Base-by-base conservation (phyloP, 1,140 invertebrate species). In the Halictus rubicundus region DNA sequence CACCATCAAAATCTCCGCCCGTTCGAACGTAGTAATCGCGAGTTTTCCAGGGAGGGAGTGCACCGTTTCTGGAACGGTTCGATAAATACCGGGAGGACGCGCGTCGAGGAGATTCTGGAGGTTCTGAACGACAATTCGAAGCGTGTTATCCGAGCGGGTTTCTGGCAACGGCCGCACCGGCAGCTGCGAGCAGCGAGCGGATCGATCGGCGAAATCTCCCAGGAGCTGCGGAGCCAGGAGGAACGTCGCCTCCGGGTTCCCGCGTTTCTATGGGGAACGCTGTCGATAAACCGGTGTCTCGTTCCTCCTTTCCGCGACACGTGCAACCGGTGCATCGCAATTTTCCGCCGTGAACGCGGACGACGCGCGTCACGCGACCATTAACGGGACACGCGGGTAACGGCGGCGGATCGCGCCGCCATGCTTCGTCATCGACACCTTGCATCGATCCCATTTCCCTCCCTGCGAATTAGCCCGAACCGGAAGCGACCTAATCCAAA, bases 121-220 rank as follows among this genome's bases (percentile, higher is more conserved):
- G 16, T 19, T 52, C 14, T 2, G 21, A 57, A n/a, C 54, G 54
- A n/a, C 5, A n/a, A 9, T 57, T 57, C 7, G 6, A n/a, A 8
- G n/a, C 54, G n/a, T n/a, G 54, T n/a, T 57, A n/a, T 57, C n/a
- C 54, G 54, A 57, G 21, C 54, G 9, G n/a, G 21, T n/a, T n/a
- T n/a, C 21, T 6, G 21, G 54, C 7, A n/a, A n/a, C 4, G 9
- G n/a, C 54, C 16, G 14, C 49, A 0, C 49, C 49, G 5, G 32
- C 32, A 32, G 32, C 32, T 16, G 12, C 49, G 49, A 5, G 49
- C 6, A 6, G 49, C 6, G 7, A 0, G 1, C 54, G 21, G 54
- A 57, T 57, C 54, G 54, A 57, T 57, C 54, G 16, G 54, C 21
- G 54, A 57, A 54, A 57, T 57, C 54, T 57, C 54, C 52, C 54